Percentiles rank a stretch among this genome's conserved stretches.
Evolutionary conservation across 2,113 vertebrate species (phyloP).

Genomic region (Pachypanchax playfairii): DNA sequence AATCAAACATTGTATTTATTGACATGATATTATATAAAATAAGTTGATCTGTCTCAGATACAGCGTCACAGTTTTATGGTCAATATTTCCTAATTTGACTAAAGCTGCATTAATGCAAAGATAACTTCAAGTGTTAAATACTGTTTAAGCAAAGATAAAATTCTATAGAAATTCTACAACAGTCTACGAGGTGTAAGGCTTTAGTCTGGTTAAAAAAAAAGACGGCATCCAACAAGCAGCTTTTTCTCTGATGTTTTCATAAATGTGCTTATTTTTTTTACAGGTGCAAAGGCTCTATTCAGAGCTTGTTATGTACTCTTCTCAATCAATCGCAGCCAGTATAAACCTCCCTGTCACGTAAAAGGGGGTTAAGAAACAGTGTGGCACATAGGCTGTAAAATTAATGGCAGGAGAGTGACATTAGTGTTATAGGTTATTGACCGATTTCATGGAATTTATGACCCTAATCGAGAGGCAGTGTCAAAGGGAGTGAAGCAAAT

Average conservation of each 20-base stretch:
- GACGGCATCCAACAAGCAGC: neutral
- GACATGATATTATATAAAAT: too few relatives aligned
- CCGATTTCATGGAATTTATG: constrained; percentile 77
- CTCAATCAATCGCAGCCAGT: constrained; percentile 63
- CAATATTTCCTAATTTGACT: neutral
- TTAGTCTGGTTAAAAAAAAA: neutral
- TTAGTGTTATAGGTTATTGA: constrained; percentile 82
- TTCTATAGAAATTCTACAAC: too few relatives aligned
- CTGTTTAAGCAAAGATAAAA: too few relatives aligned
- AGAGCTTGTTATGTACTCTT: constrained; percentile 63
- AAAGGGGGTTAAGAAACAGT: constrained; percentile 67
- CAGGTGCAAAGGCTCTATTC: constrained; percentile 47
- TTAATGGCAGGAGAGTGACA: constrained; percentile 72
- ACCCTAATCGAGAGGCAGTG: constrained; percentile 74
- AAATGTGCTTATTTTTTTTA: constrained; percentile 44
- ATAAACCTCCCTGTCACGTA: constrained; percentile 52
- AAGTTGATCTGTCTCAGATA: too few relatives aligned
- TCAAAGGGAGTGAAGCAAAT: constrained; percentile 69
- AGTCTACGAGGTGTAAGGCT: neutral
- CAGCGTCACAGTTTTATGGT: too few relatives aligned
- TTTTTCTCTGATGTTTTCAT: neutral
- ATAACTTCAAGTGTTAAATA: too few relatives aligned
- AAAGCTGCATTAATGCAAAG: too few relatives aligned
- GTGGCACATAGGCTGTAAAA: constrained; percentile 70
- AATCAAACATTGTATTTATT: too few relatives aligned